phyloP scores from a whole-genome alignment of 2,797 vertebrate species.

The Rousettus madagascariensis region DNA sequence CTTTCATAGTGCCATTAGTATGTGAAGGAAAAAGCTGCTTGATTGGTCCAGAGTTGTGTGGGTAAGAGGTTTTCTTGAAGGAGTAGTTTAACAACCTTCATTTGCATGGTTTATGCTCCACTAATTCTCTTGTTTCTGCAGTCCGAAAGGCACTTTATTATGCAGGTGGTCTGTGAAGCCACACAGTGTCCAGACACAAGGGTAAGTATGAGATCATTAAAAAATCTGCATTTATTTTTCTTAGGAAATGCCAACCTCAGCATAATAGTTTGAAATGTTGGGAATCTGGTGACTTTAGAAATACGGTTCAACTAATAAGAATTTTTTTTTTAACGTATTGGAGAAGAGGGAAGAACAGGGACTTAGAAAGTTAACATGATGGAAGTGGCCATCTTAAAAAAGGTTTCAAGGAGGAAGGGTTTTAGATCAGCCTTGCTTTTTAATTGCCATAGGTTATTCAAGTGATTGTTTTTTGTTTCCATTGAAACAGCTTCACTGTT shows the following conservation, averaged over 20 bases:
- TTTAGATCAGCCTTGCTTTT: neutral
- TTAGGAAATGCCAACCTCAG: neutral
- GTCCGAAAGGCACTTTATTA: slow-evolving; percentile 99
- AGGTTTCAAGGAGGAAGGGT: neutral
- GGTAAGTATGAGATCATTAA: slow-evolving; percentile 85
- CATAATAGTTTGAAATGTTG: slow-evolving; percentile 4
- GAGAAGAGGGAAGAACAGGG: neutral
- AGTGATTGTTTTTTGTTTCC: neutral
- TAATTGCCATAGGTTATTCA: neutral
- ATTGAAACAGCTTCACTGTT: neutral
- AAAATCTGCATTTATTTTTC: neutral
- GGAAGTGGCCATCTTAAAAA: neutral
- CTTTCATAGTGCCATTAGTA: neutral
- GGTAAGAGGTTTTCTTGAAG: neutral
- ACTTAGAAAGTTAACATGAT: neutral
- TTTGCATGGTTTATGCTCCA: neutral
- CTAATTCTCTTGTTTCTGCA: slow-evolving; percentile 78
- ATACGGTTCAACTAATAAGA: neutral
- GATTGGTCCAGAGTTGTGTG: neutral
- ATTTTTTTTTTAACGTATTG: neutral
- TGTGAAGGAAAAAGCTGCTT: neutral
- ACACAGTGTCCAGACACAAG: slow-evolving; percentile 98
- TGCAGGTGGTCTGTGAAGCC: slow-evolving; percentile 99
- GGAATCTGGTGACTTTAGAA: neutral
- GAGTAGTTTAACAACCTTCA: neutral